Evolutionary conservation across 2,888 invertebrate species (phyloP).

Genomic region (Platycheirus albimanus): DNA sequence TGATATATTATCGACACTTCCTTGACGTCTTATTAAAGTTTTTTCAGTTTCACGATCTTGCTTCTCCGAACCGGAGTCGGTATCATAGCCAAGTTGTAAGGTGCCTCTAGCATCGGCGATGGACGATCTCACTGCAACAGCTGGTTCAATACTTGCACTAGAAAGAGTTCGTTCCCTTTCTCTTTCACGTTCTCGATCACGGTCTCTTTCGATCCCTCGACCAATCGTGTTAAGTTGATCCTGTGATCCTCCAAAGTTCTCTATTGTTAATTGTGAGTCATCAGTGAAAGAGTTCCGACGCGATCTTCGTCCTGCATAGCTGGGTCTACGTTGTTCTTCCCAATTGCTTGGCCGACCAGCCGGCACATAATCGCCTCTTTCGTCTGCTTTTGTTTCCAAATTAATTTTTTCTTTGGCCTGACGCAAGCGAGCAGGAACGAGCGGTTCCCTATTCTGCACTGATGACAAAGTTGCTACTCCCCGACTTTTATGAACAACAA

Average conservation of each 20-base stretch:
- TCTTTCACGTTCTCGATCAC: constrained; percentile 83
- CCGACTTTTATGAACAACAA: constrained; percentile 91
- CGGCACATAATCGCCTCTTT: constrained; percentile 86
- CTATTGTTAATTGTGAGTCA: constrained; percentile 94
- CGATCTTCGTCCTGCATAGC: constrained; percentile 92
- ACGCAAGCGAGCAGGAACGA: constrained; percentile 85
- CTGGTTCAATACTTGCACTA: constrained; percentile 84
- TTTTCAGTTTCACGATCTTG: constrained; percentile 86
- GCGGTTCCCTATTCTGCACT: constrained; percentile 84
- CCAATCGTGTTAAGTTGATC: constrained; percentile 94
- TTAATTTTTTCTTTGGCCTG: constrained; percentile 86
- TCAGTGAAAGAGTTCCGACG: constrained; percentile 92
- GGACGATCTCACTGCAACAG: constrained; percentile 88
- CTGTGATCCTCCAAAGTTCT: constrained; percentile 96
- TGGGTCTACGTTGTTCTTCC: constrained; percentile 88
- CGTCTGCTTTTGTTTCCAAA: constrained; percentile 87
- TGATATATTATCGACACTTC: constrained; percentile 84
- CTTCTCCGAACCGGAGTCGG: constrained; percentile 85
- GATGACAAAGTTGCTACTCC: constrained; percentile 91
- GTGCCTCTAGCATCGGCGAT: constrained; percentile 90
- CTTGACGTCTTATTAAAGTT: constrained; percentile 84
- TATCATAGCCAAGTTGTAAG: constrained; percentile 87
- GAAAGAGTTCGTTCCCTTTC: constrained; percentile 83
- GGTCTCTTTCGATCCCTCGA: constrained; percentile 88
- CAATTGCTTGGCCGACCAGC: constrained; percentile 94